A percentile compares a stretch with the other conserved stretches of the same genome.
phyloP scores from a whole-genome alignment of 2,888 invertebrate species.

The Agriopis marginaria region DNA sequence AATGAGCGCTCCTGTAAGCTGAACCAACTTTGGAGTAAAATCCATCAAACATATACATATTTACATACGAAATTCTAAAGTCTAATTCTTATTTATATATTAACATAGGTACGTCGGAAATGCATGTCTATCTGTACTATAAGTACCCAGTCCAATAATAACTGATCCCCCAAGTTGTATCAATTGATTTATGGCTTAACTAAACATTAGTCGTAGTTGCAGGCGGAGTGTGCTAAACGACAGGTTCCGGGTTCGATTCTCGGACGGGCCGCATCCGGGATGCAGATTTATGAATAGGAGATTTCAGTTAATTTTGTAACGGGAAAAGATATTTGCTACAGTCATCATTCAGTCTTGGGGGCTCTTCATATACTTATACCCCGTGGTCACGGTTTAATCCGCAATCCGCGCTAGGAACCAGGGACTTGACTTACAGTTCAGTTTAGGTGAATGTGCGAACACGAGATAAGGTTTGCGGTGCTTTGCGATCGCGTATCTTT shows the following conservation, averaged over 20 bases:
- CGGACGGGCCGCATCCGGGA: constrained; percentile 29
- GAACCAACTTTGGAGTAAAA: too few relatives aligned
- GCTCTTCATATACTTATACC: not conserved
- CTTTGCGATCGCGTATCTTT: too few relatives aligned
- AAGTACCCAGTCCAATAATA: constrained; percentile 24
- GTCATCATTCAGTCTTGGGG: not conserved
- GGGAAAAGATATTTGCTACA: constrained; percentile 8
- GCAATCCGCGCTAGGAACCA: not conserved
- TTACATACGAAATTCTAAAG: not conserved
- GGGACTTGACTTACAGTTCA: too few relatives aligned
- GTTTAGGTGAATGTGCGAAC: too few relatives aligned
- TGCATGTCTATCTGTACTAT: not conserved
- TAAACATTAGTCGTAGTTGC: constrained; percentile 16
- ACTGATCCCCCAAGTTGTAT: constrained; percentile 28
- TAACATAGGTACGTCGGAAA: not conserved
- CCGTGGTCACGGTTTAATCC: not conserved
- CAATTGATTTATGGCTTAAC: constrained; percentile 32
- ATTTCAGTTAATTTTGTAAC: constrained; percentile 19
- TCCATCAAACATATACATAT: too few relatives aligned
- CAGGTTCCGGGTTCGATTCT: constrained; percentile 38
- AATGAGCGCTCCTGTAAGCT: too few relatives aligned
- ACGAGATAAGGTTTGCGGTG: too few relatives aligned
- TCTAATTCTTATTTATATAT: not conserved
- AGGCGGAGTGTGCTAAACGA: constrained; percentile 32
- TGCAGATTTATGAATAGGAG: constrained; percentile 22